These are phyloP conservation scores for Horisme vitalbata DNA, from an alignment of 2,888 invertebrate species.

Conservation along the genomic window DNA sequence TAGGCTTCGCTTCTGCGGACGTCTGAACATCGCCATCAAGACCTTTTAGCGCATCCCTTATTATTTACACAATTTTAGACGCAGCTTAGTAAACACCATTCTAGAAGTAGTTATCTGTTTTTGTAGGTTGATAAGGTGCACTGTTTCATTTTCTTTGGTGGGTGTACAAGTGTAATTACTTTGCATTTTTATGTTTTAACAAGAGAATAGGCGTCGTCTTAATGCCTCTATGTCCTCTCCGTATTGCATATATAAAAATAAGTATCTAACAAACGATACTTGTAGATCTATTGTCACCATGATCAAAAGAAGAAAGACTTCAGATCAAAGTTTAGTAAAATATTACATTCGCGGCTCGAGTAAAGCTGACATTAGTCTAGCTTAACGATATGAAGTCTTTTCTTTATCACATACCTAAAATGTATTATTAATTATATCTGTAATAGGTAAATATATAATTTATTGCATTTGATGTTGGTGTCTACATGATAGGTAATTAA, in stretches of 20 bases:
- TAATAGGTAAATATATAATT: constrained; percentile 40
- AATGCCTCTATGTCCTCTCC: constrained; percentile 40
- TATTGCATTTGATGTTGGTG: constrained; percentile 42
- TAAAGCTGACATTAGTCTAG: constrained; percentile 37
- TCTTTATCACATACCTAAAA: constrained; percentile 46
- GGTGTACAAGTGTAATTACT: background rate
- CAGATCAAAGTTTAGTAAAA: constrained; percentile 38
- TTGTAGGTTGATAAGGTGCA: background rate
- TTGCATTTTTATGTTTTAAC: background rate
- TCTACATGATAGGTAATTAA: constrained; percentile 45
- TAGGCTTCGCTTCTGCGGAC: constrained; percentile 59
- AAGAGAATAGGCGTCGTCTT: constrained; percentile 23
- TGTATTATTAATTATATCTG: constrained; percentile 31
- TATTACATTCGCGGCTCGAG: constrained; percentile 32
- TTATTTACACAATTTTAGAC: constrained; percentile 22
- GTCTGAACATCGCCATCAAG: constrained; percentile 32
- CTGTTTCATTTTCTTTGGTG: too few relatives aligned
- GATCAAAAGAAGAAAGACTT: constrained; percentile 54
- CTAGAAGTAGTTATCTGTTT: constrained; percentile 1
- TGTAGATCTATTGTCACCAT: constrained; percentile 51
- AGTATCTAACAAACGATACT: constrained; percentile 58
- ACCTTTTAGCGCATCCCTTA: constrained; percentile 24
- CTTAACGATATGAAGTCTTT: constrained; percentile 47
- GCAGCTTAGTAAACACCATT: constrained; percentile 3
- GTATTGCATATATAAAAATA: constrained; percentile 69